These are phyloP conservation scores for Intellagama lesueurii DNA, from an alignment of 2,797 vertebrate genomes.

Conservation along the genomic window DNA sequence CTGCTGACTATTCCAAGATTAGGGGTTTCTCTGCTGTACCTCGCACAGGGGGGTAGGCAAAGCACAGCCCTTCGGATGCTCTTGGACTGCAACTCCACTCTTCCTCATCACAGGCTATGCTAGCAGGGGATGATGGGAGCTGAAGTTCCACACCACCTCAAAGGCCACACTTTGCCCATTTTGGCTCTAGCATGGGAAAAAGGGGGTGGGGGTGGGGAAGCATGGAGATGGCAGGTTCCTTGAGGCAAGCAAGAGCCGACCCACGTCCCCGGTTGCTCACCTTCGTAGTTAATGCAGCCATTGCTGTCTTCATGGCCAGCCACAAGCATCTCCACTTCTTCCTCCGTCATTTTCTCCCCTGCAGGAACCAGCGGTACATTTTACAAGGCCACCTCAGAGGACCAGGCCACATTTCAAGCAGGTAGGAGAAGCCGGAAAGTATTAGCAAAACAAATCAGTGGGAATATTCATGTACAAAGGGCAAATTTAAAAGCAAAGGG, in stretches of 20 bases:
- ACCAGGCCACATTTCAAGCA: neutral
- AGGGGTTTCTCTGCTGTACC: neutral
- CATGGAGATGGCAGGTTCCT: neutral
- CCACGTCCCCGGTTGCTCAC: conserved; percentile 71
- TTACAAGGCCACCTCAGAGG: too few species aligned
- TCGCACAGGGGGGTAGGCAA: too few species aligned
- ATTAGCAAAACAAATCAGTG: neutral
- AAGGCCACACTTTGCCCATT: too few species aligned
- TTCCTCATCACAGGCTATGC: too few species aligned
- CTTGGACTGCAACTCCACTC: too few species aligned
- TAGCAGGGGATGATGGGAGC: too few species aligned
- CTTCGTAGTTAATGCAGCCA: conserved; percentile 94
- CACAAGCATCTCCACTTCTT: conserved; percentile 90
- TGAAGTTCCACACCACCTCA: too few species aligned
- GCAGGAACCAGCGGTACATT: neutral
- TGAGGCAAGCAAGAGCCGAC: neutral
- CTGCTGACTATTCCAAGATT: neutral
- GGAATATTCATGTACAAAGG: neutral
- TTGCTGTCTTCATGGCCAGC: conserved; percentile 91
- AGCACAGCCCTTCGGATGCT: too few species aligned
- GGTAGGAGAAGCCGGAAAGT: neutral
- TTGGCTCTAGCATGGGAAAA: too few species aligned
- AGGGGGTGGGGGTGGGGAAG: too few species aligned
- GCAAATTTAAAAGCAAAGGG: neutral
- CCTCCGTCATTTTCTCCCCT: conserved; percentile 94